A percentile compares a stretch with the other conserved stretches of the same genome.
phyloP scores from a whole-genome alignment of 30 jellyfish, hydroid and myxozoan species.

The Chironex yamaguchii region DNA sequence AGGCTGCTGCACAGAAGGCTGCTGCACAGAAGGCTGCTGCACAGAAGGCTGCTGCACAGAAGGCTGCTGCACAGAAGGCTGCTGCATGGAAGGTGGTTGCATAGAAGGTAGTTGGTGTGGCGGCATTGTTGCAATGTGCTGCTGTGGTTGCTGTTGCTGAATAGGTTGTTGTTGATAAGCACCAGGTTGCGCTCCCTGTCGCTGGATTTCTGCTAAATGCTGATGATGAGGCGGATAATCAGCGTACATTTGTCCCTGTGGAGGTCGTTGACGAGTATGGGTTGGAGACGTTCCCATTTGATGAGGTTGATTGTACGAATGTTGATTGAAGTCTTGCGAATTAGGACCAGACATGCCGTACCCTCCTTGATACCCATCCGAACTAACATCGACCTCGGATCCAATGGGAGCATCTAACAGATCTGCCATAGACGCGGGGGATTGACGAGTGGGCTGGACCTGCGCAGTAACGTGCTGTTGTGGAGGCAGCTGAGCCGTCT shows the following conservation, averaged over 20 bases:
- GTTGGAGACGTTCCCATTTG: neutral
- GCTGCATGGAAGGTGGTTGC: constrained; percentile 18
- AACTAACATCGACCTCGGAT: constrained; percentile 15
- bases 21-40: too few species aligned
- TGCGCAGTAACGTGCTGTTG: constrained; percentile 17
- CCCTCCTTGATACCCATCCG: neutral
- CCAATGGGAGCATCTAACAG: constrained; percentile 84
- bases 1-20: too few species aligned
- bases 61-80: too few species aligned
- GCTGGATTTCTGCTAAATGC: neutral
- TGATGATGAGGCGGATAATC: neutral
- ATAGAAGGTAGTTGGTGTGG: neutral
- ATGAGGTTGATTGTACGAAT: neutral
- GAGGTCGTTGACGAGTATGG: neutral
- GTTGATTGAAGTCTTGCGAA: neutral
- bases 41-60: too few species aligned
- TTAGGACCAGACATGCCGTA: neutral
- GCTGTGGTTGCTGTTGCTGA: neutral
- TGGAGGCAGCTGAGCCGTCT: constrained; percentile 4
- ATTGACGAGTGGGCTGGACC: constrained; percentile 49
- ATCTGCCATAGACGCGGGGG: constrained; percentile 26
- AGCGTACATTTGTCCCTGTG: neutral
- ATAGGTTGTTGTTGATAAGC: neutral
- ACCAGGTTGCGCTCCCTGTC: neutral
- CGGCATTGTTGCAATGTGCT: neutral